Evolutionary conservation across 2,888 invertebrate genomes (phyloP), one percentile per base, ranked within the genome.

Genomic region (Ferdinandea cuprea): DNA sequence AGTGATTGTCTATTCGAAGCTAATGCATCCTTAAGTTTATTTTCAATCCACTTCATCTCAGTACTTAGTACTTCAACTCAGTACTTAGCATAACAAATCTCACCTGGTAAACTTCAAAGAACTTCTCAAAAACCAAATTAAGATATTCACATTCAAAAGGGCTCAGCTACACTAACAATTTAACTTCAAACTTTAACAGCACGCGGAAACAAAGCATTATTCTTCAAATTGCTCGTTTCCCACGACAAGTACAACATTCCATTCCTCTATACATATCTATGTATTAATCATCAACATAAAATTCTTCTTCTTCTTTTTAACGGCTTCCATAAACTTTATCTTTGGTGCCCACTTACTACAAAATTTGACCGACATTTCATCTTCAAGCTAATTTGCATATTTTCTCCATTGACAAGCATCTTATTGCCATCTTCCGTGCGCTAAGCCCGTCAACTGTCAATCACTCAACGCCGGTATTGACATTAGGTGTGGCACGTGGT

Each of bases 321-420:
- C 52, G 21, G 21, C 66, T 19, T 46, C 56, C 13, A 68, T 35
- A 44, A 48, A 71, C 13, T 59, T 21, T 59, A 50, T 50, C 44
- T 35, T 2, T 9, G 8, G 8, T 71, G 17, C 15, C 42, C 52
- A 54, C 61, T 72, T 72, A 54, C 44, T 44, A 72, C 63, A 28
- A 72, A 44, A 44, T 72, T 35, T 63, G 72, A 72, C 72, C 72
- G 72, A 72, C 35, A 72, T 72, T 54, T 63, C 35, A 42, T 54
- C 35, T 37, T 17, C n/a, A 44, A 72, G 25, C 44, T 52, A 46
- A 72, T 72, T 72, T 72, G 63, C 72, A 72, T 72, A 54, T 63
- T 72, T 72, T 72, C 72, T 63, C 72, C 72, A 68, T 52, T 66
- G 17, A 52, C 17, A 50, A 65, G 17, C 37, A 28, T 54, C 42